Conservation (phyloP, 2,113 vertebrate species). For the Aythya baeri region DNA sequence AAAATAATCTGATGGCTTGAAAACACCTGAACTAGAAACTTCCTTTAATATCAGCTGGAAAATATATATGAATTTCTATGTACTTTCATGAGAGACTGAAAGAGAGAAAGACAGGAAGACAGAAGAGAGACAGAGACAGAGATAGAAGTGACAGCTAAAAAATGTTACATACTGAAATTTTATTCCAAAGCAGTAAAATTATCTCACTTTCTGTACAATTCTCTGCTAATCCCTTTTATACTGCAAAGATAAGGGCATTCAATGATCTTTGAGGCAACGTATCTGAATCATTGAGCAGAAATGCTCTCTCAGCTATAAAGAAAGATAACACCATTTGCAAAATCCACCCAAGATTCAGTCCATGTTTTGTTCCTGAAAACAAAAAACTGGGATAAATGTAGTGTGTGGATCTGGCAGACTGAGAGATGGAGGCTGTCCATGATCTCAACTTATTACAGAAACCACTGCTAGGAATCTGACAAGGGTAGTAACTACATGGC, state of each 20-base stretch:
- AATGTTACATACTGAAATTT: not conserved
- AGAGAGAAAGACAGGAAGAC: not conserved
- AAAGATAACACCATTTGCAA: not conserved
- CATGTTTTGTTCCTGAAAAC: not conserved
- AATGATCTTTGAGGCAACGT: not conserved
- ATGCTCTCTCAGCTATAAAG: not conserved
- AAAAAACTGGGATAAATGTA: not conserved
- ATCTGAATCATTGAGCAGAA: not conserved
- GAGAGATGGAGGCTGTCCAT: not conserved
- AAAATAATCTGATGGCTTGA: not conserved
- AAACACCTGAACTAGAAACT: not conserved
- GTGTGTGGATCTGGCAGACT: not conserved
- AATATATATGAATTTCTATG: not conserved
- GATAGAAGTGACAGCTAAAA: not conserved
- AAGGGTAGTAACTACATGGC: not conserved
- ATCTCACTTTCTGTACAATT: not conserved
- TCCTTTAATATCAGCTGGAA: not conserved
- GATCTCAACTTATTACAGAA: not conserved
- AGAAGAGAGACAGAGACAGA: not conserved
- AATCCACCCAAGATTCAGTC: not conserved
- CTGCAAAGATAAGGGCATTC: not conserved
- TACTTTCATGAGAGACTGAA: not conserved
- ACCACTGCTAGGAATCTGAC: not conserved
- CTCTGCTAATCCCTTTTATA: not conserved
- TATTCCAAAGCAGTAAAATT: not conserved